Percentiles rank a stretch among this genome's conserved stretches.
Evolutionary conservation across 2,888 invertebrate genomes (phyloP).

Genomic region (Heliconius sara): DNA sequence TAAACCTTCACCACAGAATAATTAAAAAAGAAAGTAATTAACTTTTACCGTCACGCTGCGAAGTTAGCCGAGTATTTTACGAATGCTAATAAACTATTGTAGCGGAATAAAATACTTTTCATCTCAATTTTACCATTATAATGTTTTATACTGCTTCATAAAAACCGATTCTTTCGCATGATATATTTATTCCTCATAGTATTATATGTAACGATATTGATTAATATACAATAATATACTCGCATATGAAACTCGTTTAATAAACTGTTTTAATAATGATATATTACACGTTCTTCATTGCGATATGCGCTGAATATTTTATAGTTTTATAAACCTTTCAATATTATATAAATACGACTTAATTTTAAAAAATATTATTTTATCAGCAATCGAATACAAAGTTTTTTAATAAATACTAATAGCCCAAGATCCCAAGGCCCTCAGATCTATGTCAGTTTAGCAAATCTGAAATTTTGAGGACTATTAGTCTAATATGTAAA

Average conservation of each 20-base stretch:
- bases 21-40: slow-evolving; percentile 29
- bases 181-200: background rate
- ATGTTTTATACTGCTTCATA: background rate
- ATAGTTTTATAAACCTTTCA: background rate
- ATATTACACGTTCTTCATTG: background rate
- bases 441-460: no score
- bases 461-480: no score
- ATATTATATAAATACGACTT: no score
- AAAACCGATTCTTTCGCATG: background rate
- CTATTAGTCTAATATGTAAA: no score
- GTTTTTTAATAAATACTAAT: no score
- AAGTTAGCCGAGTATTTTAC: slow-evolving; percentile 15
- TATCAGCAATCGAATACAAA: no score
- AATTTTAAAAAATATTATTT: no score
- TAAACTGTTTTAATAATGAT: background rate
- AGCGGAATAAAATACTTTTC: slow-evolving; percentile 20
- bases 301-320: background rate
- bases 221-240: background rate
- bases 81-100: slow-evolving; percentile 17
- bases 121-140: background rate
- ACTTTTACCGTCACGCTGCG: slow-evolving; percentile 27
- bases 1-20: slow-evolving; percentile 19
- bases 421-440: no score
- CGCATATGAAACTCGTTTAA: background rate
- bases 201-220: background rate